Conservation (phyloP, 2,888 invertebrate genomes). For the Desoria tigrina region DNA sequence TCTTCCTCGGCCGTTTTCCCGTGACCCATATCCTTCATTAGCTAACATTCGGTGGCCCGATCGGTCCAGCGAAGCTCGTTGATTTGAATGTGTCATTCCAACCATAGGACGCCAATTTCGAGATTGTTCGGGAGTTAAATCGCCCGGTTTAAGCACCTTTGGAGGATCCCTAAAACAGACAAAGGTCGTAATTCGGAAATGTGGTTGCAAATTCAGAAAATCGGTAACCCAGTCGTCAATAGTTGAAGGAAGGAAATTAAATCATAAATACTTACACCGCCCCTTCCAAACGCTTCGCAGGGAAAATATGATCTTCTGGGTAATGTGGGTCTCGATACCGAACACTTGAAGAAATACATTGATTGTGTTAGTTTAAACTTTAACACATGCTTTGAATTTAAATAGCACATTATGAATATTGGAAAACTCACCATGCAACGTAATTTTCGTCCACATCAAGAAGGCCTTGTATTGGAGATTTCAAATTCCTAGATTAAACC, state of each 20-base stretch:
- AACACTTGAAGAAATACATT: constrained; percentile 59
- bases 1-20: constrained; percentile 21
- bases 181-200: constrained; percentile 15
- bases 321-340: constrained; percentile 79
- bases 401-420: constrained; percentile 55
- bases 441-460: constrained; percentile 61
- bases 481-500: constrained; percentile 64
- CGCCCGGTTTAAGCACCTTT: constrained; percentile 75
- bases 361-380: background rate
- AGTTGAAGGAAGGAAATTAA: too few relatives aligned
- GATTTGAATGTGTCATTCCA: constrained; percentile 70
- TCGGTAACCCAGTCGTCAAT: too few relatives aligned
- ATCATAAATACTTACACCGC: constrained; percentile 58
- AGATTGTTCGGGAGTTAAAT: constrained; percentile 62
- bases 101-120: constrained; percentile 76
- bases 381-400: constrained; percentile 56
- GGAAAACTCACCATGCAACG: constrained; percentile 58
- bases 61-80: constrained; percentile 66
- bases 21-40: constrained; percentile 57
- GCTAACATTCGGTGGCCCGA: constrained; percentile 76
- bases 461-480: constrained; percentile 72
- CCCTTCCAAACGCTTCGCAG: constrained; percentile 65
- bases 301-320: constrained; percentile 72
- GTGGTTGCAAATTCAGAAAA: too few relatives aligned
- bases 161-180: constrained; percentile 66